Conservation (phyloP, 92 coral and sea anemone species). For the Heliopora coerulea region DNA sequence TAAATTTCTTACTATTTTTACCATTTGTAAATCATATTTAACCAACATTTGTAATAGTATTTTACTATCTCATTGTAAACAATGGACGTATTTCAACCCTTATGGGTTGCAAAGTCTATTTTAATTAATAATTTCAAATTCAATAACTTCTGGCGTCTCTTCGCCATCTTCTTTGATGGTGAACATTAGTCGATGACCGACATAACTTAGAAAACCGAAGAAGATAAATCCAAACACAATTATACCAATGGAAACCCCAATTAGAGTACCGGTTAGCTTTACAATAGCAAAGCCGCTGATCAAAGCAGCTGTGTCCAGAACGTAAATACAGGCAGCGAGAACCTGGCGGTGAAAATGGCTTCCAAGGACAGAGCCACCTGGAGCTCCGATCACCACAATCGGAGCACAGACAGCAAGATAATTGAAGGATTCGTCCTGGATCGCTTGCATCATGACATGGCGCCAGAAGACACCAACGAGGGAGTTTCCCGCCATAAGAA, state of each 20-base stretch:
- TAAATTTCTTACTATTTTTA: too few relatives aligned
- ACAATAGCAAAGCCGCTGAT: constrained; percentile 54
- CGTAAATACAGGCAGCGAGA: constrained; percentile 62
- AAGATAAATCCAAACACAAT: constrained; percentile 46
- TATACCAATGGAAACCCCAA: constrained; percentile 45
- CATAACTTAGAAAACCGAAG: constrained; percentile 35
- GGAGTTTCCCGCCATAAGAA: constrained; percentile 63
- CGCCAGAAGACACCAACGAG: constrained; percentile 61
- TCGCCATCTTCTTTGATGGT: constrained; percentile 1
- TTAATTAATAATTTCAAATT: too few relatives aligned
- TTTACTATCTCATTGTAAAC: too few relatives aligned
- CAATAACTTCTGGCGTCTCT: too few relatives aligned
- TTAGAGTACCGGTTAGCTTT: constrained; percentile 21
- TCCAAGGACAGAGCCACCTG: constrained; percentile 72
- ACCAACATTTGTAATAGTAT: too few relatives aligned
- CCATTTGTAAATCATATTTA: too few relatives aligned
- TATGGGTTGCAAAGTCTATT: too few relatives aligned
- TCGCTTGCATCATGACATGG: constrained; percentile 64
- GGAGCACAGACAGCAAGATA: constrained; percentile 81
- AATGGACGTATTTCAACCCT: too few relatives aligned
- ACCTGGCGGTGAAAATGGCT: constrained; percentile 76
- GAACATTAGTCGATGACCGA: constrained; percentile 37
- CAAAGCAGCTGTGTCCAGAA: constrained; percentile 70
- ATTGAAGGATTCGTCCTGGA: constrained; percentile 59
- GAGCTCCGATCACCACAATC: constrained; percentile 78